Percentiles rank a stretch among this genome's conserved stretches.
These are phyloP conservation scores for Neoaliturus tenellus DNA, from an alignment of 2,888 invertebrate genomes.

Conservation along the genomic window DNA sequence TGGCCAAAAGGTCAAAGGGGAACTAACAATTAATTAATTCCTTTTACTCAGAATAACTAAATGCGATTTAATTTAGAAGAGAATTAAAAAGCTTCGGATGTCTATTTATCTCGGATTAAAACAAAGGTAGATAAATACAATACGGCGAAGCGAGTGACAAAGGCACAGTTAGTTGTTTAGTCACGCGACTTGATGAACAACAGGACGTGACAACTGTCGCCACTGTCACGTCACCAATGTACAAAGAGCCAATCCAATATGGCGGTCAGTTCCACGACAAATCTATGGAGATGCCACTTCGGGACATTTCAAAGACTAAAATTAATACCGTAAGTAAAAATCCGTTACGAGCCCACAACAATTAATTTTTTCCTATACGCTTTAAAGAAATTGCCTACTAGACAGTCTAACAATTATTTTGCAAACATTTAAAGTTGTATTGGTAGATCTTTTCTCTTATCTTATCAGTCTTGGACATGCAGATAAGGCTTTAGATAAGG, in stretches of 20 bases:
- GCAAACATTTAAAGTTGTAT: too few species aligned
- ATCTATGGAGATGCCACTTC: not conserved
- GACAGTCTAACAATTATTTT: too few species aligned
- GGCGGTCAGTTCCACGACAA: not conserved
- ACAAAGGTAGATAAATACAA: not conserved
- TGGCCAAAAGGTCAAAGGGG: too few species aligned
- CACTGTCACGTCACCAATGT: not conserved
- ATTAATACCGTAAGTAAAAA: not conserved
- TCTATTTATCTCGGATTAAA: not conserved
- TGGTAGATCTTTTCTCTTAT: too few species aligned
- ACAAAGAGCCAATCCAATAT: not conserved
- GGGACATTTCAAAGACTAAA: not conserved
- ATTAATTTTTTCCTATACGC: too few species aligned
- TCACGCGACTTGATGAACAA: not conserved
- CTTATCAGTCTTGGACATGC: too few species aligned
- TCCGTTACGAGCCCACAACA: not conserved
- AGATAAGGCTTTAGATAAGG: too few species aligned
- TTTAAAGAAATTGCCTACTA: too few species aligned
- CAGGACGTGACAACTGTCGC: not conserved
- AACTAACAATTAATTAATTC: too few species aligned
- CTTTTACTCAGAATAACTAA: too few species aligned
- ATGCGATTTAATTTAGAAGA: too few species aligned
- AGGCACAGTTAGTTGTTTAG: not conserved
- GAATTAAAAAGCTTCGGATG: too few species aligned
- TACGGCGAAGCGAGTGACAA: not conserved